These are phyloP conservation scores for Nephrotoma appendiculata DNA, from an alignment of 2,888 invertebrate genomes.

Conservation along the genomic window DNA sequence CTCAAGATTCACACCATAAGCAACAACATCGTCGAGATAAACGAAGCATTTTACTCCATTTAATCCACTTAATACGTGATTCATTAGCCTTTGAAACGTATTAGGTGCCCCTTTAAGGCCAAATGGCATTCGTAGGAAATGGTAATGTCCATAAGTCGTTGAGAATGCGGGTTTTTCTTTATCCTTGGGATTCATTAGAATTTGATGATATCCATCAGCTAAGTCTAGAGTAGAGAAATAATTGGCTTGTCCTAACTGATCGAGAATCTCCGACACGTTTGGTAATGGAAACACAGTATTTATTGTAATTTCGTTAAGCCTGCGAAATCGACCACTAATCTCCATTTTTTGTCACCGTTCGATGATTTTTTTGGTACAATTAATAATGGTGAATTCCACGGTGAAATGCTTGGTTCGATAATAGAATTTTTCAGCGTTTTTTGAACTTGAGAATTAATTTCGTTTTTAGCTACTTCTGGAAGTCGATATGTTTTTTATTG, in stretches of 20 bases:
- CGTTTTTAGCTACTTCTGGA: not conserved
- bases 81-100: not conserved
- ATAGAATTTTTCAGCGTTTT: not conserved
- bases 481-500: not conserved
- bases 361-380: not conserved
- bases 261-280: constrained; percentile 11
- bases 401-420: not conserved
- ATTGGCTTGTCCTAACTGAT: constrained; percentile 10
- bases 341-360: not conserved
- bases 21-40: not conserved
- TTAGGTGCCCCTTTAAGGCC: not conserved
- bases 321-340: not conserved
- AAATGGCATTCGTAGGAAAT: not conserved
- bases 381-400: not conserved
- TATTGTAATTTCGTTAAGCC: not conserved
- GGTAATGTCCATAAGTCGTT: constrained; percentile 4
- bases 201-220: constrained; percentile 11
- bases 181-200: constrained; percentile 8
- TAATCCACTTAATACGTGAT: not conserved
- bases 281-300: not conserved
- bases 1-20: constrained; percentile 14
- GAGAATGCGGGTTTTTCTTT: constrained; percentile 14
- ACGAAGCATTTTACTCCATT: not conserved
- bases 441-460: not conserved
- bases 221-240: constrained; percentile 12